Base-by-base conservation (phyloP, 2,113 vertebrate genomes). In the Bubo bubo region DNA sequence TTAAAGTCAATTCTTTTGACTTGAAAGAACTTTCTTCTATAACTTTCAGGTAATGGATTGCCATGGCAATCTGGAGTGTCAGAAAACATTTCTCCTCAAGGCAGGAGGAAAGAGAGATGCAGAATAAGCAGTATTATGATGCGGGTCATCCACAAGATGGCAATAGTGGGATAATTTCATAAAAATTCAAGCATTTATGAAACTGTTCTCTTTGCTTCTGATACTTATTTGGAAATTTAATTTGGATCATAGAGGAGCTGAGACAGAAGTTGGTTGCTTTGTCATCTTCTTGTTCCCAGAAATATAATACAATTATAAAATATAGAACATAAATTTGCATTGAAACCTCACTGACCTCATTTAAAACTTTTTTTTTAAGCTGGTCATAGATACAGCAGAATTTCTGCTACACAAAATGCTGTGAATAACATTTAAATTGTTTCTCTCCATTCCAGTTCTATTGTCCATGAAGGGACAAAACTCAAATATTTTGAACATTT, bases 91-190 rank as follows among this genome's bases (percentile, higher is more conserved):
- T 55, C 34, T 84, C 22, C 32, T 4, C 2, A 21, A 34, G 59
- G 37, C 55, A 79, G 39, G 27, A 59, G 47, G 23, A n/a, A 63
- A 72, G n/a, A 37, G 37, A n/a, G 55, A 34, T 24, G 52, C 28
- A 43, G 68, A 52, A 45, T 2, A 15, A 79, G 35, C 39, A 53
- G 45, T 14, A 26, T 34, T 27, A 49, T 62, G 22, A 73, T 53
- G 21, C 4, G 1, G 79, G 66, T 79, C 96, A 93, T 6, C 98
- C 98, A 97, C 97, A 94, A 97, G 98, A 97, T 98, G 98, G 98
- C 98, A 98, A 88, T 96, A 91, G 85, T 4, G 14, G 93, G 88
- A 97, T 96, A 91, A 96, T 60, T 72, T 97, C 75, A 6, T 77
- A 81, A 14, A 28, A 62, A 14, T 82, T 68, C 85, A 75, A 66